Conservation (phyloP, 1,140 invertebrate genomes). For the Anoplophora glabripennis region DNA sequence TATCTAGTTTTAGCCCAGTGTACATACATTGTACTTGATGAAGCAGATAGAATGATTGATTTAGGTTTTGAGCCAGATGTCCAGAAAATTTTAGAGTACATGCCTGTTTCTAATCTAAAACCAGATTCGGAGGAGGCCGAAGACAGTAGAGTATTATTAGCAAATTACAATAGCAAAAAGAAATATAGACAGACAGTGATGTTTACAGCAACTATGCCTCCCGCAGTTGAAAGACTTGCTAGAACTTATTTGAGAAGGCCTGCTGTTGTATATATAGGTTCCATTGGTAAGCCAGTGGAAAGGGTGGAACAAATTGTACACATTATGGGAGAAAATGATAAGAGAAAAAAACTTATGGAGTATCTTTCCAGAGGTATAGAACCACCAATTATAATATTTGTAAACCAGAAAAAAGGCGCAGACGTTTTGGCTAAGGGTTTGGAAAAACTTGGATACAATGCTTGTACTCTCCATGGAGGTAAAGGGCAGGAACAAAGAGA, state of each 20-base stretch:
- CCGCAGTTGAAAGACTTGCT: slow-evolving; percentile 94
- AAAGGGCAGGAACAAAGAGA: slow-evolving; percentile 99
- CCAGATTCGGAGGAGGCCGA: slow-evolving; percentile 98
- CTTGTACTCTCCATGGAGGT: slow-evolving; percentile 96
- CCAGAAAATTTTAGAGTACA: slow-evolving; percentile 96
- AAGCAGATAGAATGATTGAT: slow-evolving; percentile 99
- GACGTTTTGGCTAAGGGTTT: slow-evolving; percentile 96
- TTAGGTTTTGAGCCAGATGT: slow-evolving; percentile 99
- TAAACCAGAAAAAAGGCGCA: slow-evolving; percentile 99
- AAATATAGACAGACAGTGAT: slow-evolving; percentile 99
- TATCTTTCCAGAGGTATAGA: slow-evolving; percentile 76
- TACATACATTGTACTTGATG: slow-evolving; percentile 89
- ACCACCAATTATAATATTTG: slow-evolving; percentile 98
- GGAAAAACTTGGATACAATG: slow-evolving; percentile 96
- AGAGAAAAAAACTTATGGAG: slow-evolving; percentile 86
- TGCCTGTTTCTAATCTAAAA: slow-evolving; percentile 98
- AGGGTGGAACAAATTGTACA: slow-evolving; percentile 97
- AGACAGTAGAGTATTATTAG: slow-evolving; percentile 78
- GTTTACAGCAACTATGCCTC: slow-evolving; percentile 99
- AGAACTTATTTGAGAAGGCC: slow-evolving; percentile 92
- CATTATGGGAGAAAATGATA: slow-evolving; percentile 92
- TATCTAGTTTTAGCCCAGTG: slow-evolving; percentile 96
- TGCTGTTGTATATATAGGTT: slow-evolving; percentile 97
- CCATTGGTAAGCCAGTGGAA: slow-evolving; percentile 97
- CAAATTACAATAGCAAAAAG: slow-evolving; percentile 95